These are phyloP conservation scores for Serranus cabrilla DNA, from an alignment of 2,797 vertebrate genomes.

Conservation along the genomic window DNA sequence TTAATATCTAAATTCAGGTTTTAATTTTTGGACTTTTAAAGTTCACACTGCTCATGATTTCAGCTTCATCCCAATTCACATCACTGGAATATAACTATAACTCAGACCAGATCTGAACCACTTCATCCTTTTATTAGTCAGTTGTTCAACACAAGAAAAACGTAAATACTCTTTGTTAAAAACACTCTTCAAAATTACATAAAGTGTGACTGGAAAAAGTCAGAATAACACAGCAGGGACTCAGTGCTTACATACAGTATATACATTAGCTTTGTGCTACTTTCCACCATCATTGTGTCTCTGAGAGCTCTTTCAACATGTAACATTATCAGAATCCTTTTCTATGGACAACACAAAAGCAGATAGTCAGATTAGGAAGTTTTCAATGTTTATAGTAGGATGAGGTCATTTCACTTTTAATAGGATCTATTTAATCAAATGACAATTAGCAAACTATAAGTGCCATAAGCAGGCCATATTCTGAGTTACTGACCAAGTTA, in stretches of 20 bases:
- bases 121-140: conserved; percentile 84
- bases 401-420: conserved; percentile 32
- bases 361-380: conserved; percentile 23
- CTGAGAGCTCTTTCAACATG: conserved; percentile 20
- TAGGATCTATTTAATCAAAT: conserved; percentile 12
- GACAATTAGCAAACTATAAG: not conserved
- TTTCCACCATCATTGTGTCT: conserved; percentile 13
- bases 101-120: conserved; percentile 64
- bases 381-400: conserved; percentile 5
- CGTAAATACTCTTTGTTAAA: conserved; percentile 64
- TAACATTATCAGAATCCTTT: conserved; percentile 19
- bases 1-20: no score
- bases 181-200: conserved; percentile 60
- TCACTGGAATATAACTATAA: not conserved
- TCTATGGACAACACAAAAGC: conserved; percentile 39
- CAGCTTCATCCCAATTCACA: not conserved
- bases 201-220: conserved; percentile 30
- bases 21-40: not conserved
- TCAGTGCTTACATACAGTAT: conserved; percentile 73
- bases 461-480: not conserved
- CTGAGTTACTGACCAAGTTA: not conserved
- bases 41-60: not conserved
- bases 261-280: conserved; percentile 64
- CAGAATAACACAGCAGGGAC: conserved; percentile 39
- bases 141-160: conserved; percentile 66